These are phyloP conservation scores for Harpalus rubripes DNA, from an alignment of 2,888 invertebrate species.

Conservation along the genomic window DNA sequence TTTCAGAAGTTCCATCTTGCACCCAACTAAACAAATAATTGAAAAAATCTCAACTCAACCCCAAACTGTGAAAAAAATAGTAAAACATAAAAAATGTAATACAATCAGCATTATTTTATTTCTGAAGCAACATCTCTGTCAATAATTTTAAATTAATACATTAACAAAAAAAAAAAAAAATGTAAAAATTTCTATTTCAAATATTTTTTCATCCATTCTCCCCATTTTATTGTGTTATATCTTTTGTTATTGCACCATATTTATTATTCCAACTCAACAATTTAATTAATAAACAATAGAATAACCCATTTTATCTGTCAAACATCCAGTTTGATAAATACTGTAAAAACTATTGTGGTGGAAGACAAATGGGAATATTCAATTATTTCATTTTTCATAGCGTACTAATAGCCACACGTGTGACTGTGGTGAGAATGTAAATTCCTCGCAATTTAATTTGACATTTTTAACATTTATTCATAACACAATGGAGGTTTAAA, in stretches of 20 bases:
- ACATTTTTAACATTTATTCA: constrained; percentile 26
- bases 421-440: constrained; percentile 1
- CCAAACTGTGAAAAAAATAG: no score
- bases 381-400: constrained; percentile 8
- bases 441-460: constrained; percentile 23
- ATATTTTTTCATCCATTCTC: no score
- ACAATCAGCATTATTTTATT: no score
- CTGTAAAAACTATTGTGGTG: background rate
- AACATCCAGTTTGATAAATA: constrained; percentile 10
- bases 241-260: background rate
- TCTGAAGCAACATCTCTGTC: no score
- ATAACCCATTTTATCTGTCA: background rate
- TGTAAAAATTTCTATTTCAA: no score
- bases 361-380: background rate
- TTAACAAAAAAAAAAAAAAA: no score
- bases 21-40: no score
- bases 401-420: background rate
- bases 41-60: no score
- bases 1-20: no score
- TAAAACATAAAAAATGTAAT: no score
- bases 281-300: constrained; percentile 1
- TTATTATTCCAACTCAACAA: background rate
- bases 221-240: no score
- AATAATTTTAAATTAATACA: no score
- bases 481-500: constrained; percentile 14